Base-by-base conservation (phyloP, 2,113 vertebrate species). In the Clinocottus analis region DNA sequence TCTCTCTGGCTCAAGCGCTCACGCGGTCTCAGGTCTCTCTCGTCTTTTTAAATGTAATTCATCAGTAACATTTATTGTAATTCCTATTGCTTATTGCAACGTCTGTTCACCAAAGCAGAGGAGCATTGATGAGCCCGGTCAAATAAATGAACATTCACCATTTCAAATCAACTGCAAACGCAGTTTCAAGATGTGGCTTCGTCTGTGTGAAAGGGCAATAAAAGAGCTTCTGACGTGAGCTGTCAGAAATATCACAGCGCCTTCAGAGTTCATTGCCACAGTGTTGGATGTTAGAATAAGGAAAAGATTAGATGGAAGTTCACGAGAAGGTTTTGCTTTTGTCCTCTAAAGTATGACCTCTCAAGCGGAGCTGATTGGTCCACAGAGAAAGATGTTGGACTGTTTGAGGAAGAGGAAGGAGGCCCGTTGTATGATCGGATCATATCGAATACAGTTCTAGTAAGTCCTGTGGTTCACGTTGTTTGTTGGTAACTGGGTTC, bases 11-110 rank as follows among this genome's bases (percentile, higher is more conserved):
- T 53, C 41, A 16, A 43, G 53, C 59, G 49, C 29, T 29, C 17
- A 12, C 0, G 14, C 1, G 16, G 33, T 70, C 80, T 89, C 83
- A 83, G 89, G 84, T 84, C 21, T 72, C 64, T 63, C 21, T 59
- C 33, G 12, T 72, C 17, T 65, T 47, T 31, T 29, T 65, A 35
- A 53, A 56, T 27, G 41, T 49, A 4, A 41, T 58, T 65, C 5
- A 51, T 35, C 53, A 25, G 25, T 55, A 29, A 33, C n/a, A 25
- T 39, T 23, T n/a, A 65, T 47, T 25, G 56, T 5, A n/a, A 47
- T 61, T 33, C 21, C 16, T 8, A 5, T 74, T 19, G 4, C 7
- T 35, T 49, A 6, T 45, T 75, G 12, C 21, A 25, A 7, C 43
- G 33, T 75, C 21, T 65, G 60, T 56, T 72, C 63, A 75, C 25